Evolutionary conservation across 1,140 invertebrate species (phyloP).

Genomic region (Atta texana): DNA sequence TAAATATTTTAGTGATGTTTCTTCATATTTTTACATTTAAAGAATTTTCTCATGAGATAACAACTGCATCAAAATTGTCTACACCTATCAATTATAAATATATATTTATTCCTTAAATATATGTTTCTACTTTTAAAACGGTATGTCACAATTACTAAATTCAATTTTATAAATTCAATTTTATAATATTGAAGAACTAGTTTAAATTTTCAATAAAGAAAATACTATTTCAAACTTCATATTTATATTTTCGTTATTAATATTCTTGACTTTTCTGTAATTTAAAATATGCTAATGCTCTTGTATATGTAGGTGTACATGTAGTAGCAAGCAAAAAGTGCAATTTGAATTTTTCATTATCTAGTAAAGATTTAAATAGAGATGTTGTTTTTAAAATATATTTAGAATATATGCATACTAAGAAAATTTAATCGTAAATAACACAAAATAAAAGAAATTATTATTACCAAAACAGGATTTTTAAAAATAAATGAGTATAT

Average conservation of each 20-base stretch:
- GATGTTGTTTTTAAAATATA: too few species aligned
- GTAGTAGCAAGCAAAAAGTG: too few species aligned
- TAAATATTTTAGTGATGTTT: neutral
- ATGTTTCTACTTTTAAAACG: neutral
- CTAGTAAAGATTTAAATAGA: too few species aligned
- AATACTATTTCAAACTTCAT: neutral
- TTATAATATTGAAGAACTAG: neutral
- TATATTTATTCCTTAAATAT: neutral
- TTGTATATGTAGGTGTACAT: neutral
- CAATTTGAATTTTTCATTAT: too few species aligned
- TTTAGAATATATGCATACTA: too few species aligned
- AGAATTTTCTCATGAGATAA: neutral
- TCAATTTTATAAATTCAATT: neutral
- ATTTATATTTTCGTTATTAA: neutral
- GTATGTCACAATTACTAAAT: neutral
- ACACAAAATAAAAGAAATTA: too few species aligned
- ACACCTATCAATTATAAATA: neutral
- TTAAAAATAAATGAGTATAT: too few species aligned
- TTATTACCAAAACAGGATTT: too few species aligned
- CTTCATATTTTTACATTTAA: neutral
- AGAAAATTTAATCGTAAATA: too few species aligned
- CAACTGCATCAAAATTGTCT: neutral
- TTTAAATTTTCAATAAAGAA: slow-evolving; percentile 1
- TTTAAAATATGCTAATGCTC: neutral
- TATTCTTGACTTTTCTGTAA: neutral